Evolutionary conservation across 2,888 invertebrate genomes (phyloP).

Genomic region (Lithophane leautieri): DNA sequence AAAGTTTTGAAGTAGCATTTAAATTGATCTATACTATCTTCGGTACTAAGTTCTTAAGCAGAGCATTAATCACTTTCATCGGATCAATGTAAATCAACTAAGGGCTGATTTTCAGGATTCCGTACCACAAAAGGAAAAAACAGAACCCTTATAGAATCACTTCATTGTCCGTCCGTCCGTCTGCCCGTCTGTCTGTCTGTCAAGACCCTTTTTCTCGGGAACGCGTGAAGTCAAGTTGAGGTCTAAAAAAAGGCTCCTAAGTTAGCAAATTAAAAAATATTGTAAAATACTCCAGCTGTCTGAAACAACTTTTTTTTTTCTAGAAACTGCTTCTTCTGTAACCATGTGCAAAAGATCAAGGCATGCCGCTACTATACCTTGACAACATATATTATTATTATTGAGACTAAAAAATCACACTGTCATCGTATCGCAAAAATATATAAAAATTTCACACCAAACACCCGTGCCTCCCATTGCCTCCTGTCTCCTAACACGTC

Average conservation of each 20-base stretch:
- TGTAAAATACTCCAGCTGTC: no score
- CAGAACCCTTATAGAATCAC: no score
- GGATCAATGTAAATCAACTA: not conserved
- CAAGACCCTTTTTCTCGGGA: no score
- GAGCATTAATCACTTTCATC: not conserved
- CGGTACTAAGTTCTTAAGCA: not conserved
- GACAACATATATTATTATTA: not conserved
- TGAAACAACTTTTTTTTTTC: no score
- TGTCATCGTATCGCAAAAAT: not conserved
- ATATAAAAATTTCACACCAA: slow-evolving; percentile 32
- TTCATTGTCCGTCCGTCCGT: no score
- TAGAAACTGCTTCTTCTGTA: not conserved
- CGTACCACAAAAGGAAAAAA: no score
- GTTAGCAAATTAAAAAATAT: no score
- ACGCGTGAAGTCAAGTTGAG: no score
- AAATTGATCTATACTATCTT: not conserved
- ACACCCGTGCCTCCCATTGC: slow-evolving; percentile 23
- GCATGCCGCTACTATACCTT: no score
- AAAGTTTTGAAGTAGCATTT: not conserved
- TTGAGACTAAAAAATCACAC: not conserved
- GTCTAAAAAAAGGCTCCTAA: no score
- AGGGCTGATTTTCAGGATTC: not conserved
- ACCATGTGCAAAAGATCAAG: not conserved
- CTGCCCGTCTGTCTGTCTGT: no score
- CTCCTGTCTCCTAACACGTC: slow-evolving; percentile 54